These are phyloP conservation scores for Tipula vernalis DNA, from an alignment of 2,888 invertebrate genomes.

Conservation along the genomic window DNA sequence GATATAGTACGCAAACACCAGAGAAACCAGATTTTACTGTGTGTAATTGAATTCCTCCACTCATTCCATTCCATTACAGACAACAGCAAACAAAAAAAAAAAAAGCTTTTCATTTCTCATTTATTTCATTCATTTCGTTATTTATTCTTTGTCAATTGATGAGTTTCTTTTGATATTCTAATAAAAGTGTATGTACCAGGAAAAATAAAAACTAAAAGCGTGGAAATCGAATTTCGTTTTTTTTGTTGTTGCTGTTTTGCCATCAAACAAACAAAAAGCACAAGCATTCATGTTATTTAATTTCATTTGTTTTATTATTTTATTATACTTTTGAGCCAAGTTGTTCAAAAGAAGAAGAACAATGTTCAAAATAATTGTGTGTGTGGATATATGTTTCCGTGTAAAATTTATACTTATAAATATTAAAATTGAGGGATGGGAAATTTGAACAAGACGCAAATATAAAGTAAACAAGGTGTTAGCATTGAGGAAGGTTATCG, in stretches of 20 bases:
- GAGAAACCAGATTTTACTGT: background rate
- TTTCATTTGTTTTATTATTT: background rate
- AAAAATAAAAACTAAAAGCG: background rate
- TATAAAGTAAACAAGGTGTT: background rate
- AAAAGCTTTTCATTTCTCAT: background rate
- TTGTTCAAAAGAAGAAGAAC: background rate
- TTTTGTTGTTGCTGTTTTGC: background rate
- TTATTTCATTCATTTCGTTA: background rate
- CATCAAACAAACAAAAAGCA: background rate
- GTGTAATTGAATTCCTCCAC: background rate
- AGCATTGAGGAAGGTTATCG: background rate
- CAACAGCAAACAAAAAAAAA: background rate
- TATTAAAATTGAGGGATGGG: background rate
- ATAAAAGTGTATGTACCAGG: background rate
- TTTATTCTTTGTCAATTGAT: constrained; percentile 4
- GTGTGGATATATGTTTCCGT: background rate
- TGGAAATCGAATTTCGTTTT: background rate
- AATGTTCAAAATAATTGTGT: background rate
- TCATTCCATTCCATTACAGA: background rate
- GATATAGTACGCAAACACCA: background rate
- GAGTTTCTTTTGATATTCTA: background rate
- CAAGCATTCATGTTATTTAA: background rate
- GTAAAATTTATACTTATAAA: background rate
- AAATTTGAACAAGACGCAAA: background rate
- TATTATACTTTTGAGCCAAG: background rate